These are phyloP conservation scores for Cyanocitta stelleri DNA, from an alignment of 2,113 vertebrate species.

Conservation along the genomic window DNA sequence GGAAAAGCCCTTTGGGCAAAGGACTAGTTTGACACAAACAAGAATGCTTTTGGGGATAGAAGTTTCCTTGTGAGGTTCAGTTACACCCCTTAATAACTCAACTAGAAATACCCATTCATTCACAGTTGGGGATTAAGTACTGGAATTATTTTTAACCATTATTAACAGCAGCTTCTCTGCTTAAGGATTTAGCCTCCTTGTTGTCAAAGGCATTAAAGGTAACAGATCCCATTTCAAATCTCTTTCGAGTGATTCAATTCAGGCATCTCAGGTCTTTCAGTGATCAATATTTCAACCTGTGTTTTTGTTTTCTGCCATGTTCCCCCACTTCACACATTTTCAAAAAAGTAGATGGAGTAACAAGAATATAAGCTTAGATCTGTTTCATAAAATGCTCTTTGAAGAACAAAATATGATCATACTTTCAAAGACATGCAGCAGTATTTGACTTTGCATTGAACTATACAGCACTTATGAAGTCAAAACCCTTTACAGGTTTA, in stretches of 20 bases:
- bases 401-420: neutral
- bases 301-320: neutral
- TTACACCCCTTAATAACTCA: neutral
- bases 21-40: neutral
- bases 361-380: neutral
- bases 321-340: neutral
- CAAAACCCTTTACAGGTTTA: neutral
- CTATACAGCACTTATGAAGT: neutral
- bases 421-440: neutral
- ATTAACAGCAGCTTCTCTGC: neutral
- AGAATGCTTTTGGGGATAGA: neutral
- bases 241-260: neutral
- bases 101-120: neutral
- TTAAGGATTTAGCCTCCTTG: neutral
- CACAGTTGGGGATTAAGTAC: slow-evolving; percentile 18
- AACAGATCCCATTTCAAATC: neutral
- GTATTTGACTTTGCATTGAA: slow-evolving; percentile 2
- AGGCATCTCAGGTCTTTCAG: neutral
- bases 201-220: neutral
- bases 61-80: slow-evolving; percentile 1
- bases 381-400: neutral
- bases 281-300: neutral
- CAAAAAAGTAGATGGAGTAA: neutral
- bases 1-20: neutral
- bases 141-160: slow-evolving; percentile 23